Percentiles rank a stretch among this genome's conserved stretches.
Conservation (phyloP, 2,888 invertebrate species). For the Troides oblongomaculatus region DNA sequence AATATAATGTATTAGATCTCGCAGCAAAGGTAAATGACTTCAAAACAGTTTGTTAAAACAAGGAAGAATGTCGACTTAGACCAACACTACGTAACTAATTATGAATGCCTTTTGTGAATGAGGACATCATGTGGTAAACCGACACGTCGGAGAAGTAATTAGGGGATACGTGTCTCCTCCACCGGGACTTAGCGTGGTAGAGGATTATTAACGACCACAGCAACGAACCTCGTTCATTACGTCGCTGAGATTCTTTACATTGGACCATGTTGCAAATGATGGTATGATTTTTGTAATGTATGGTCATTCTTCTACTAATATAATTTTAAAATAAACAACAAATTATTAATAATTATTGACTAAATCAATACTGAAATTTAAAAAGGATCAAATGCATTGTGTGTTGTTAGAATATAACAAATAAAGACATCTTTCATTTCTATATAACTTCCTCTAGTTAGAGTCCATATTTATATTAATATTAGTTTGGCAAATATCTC, state of each 20-base stretch:
- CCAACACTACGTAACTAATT: neutral
- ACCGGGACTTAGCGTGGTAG: slow-evolving; percentile 4
- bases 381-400: no score
- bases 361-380: no score
- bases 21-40: neutral
- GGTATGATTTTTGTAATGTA: no score
- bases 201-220: slow-evolving; percentile 13
- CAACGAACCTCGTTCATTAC: slow-evolving; percentile 21
- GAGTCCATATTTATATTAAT: no score
- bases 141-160: slow-evolving; percentile 24
- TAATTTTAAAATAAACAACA: no score
- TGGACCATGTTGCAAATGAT: slow-evolving; percentile 1
- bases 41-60: neutral
- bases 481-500: no score
- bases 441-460: no score
- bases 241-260: neutral
- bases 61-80: neutral
- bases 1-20: no score
- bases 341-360: no score
- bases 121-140: slow-evolving; percentile 4
- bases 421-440: no score
- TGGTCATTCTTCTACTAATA: no score
- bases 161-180: slow-evolving; percentile 17
- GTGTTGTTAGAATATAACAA: no score
- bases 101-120: slow-evolving; percentile 9